phyloP scores from a whole-genome alignment of 2,113 vertebrate species.

The Melozone crissalis region DNA sequence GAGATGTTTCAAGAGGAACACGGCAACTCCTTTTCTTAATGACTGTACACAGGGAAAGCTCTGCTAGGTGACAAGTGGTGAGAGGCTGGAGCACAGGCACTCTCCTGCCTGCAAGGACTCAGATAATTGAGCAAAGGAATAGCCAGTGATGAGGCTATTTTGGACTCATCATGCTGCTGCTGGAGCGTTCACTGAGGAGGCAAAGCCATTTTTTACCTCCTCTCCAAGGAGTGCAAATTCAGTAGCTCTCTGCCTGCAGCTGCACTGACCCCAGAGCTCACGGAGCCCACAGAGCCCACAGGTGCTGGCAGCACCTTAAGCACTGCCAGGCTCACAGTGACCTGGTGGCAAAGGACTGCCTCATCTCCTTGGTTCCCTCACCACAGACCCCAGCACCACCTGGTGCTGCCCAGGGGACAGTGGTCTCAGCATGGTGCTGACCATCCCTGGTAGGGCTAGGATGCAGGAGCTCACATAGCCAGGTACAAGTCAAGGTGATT shows the following conservation, averaged over 20 bases:
- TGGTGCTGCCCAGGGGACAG: neutral
- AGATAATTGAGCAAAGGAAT: neutral
- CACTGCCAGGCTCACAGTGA: neutral
- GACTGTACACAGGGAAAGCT: neutral
- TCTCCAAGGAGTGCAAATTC: conserved; percentile 12
- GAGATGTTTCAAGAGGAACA: neutral
- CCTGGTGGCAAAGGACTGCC: neutral
- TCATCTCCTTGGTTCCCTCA: neutral
- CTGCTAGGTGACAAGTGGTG: neutral
- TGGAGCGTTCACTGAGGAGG: neutral
- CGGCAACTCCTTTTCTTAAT: conserved; percentile 1
- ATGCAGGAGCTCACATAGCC: neutral
- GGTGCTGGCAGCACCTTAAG: fast-evolving
- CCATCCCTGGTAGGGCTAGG: neutral
- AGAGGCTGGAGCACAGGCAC: conserved; percentile 2
- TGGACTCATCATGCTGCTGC: neutral
- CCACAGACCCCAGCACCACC: fast-evolving
- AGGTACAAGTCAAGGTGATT: neutral
- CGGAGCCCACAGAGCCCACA: fast-evolving
- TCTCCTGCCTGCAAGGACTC: neutral
- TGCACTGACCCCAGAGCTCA: neutral
- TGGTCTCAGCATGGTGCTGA: fast-evolving
- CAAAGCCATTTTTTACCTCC: conserved; percentile 18
- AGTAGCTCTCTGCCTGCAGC: neutral
- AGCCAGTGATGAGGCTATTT: conserved; percentile 21